These are phyloP conservation scores for Coelopa pilipes DNA, from an alignment of 2,888 invertebrate species.

Conservation along the genomic window DNA sequence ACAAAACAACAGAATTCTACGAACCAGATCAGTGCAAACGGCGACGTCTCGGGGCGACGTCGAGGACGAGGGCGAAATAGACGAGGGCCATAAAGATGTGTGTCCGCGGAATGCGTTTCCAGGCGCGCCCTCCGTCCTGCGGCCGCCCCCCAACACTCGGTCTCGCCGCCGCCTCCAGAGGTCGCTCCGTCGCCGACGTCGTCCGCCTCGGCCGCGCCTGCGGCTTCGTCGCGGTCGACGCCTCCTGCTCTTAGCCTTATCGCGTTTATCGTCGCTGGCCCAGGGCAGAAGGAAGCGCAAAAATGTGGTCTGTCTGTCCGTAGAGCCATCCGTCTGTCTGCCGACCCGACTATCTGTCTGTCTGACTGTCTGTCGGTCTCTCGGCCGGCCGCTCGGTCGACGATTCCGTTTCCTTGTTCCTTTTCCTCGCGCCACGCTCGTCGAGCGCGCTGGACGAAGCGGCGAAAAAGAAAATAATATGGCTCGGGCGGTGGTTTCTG, in stretches of 20 bases:
- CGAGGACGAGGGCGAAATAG: too few relatives aligned
- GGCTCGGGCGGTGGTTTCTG: too few relatives aligned
- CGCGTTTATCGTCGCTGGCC: slow-evolving; percentile 31
- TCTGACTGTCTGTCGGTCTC: not conserved
- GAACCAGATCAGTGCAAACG: too few relatives aligned
- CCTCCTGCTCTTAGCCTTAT: slow-evolving; percentile 27
- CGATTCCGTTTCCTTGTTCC: not conserved
- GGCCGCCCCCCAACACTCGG: not conserved
- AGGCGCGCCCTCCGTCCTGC: not conserved
- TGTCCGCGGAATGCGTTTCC: too few relatives aligned
- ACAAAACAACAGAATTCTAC: too few relatives aligned
- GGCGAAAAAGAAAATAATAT: not conserved
- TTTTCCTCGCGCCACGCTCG: not conserved
- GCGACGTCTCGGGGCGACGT: too few relatives aligned
- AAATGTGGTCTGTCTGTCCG: not conserved
- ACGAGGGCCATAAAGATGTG: too few relatives aligned
- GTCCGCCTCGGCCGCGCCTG: too few relatives aligned
- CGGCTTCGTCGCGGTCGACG: too few relatives aligned
- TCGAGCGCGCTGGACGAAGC: not conserved
- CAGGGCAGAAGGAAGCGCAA: slow-evolving; percentile 22
- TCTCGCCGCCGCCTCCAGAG: not conserved
- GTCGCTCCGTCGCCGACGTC: too few relatives aligned
- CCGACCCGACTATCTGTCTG: not conserved
- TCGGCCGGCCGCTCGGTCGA: not conserved
- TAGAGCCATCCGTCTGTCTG: not conserved